Conservation (phyloP, 2,113 vertebrate genomes). For the Pygathrix nemaeus region DNA sequence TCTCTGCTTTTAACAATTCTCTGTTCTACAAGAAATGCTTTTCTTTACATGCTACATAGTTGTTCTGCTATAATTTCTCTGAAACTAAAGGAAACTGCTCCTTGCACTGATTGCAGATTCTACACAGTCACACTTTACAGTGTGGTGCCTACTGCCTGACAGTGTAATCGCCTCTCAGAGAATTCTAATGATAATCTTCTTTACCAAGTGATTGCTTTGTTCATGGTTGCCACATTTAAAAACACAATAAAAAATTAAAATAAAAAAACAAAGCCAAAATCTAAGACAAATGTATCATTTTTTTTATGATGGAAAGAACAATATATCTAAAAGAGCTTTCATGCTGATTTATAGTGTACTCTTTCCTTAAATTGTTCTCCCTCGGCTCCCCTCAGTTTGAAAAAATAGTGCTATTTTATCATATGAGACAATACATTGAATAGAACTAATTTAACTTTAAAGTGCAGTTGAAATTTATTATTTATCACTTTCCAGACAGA, state of each 20-base stretch:
- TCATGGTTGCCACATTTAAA: not conserved
- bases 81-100: not conserved
- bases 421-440: not conserved
- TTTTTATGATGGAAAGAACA: conserved; percentile 6
- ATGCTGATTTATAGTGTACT: not conserved
- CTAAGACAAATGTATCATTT: not conserved
- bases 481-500: conserved; percentile 23
- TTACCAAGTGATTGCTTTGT: conserved; percentile 56
- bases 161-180: not conserved
- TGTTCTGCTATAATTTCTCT: conserved; percentile 13
- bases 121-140: not conserved
- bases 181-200: conserved; percentile 40
- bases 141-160: not conserved
- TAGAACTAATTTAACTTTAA: conserved; percentile 19
- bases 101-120: not conserved
- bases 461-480: not conserved
- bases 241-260: conserved; percentile 18
- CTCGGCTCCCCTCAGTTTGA: not conserved
- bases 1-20: not conserved
- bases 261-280: conserved; percentile 21
- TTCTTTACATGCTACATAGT: not conserved
- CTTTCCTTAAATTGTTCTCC: conserved; percentile 16
- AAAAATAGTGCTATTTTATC: conserved; percentile 14
- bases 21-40: not conserved
- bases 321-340: not conserved